Evolutionary conservation across 2,797 vertebrate species (phyloP).

Genomic region (Poeciliopsis gracilis): DNA sequence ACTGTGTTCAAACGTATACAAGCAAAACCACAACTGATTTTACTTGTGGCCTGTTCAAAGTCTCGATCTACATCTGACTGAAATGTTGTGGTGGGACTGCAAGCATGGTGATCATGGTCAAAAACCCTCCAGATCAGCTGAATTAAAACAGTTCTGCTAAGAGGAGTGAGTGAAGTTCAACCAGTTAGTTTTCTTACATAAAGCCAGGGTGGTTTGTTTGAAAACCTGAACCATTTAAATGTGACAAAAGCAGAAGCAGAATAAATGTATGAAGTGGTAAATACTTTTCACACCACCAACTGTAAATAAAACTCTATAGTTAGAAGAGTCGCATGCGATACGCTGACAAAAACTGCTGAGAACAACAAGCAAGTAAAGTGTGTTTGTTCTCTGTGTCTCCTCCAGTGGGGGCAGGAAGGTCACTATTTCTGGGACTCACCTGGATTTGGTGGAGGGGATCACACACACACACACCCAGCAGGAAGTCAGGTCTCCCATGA

Average conservation of each 20-base stretch:
- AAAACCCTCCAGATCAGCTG: background rate
- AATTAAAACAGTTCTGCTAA: background rate
- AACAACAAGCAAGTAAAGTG: background rate
- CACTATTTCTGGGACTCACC: slow-evolving; percentile 78
- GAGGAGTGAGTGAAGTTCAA: background rate
- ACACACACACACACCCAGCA: slow-evolving; percentile 26
- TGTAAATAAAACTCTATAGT: no score
- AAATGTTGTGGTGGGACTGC: background rate
- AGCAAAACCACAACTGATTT: background rate
- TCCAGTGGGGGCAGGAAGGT: slow-evolving; percentile 86
- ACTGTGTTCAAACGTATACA: background rate
- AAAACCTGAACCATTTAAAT: background rate
- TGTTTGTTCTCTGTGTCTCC: slow-evolving; percentile 27
- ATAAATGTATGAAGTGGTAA: background rate
- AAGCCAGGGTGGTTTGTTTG: background rate
- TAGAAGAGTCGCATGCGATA: background rate
- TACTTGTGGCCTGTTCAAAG: background rate
- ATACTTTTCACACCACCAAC: no score
- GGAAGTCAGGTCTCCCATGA: background rate
- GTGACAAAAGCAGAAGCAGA: background rate
- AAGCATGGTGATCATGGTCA: background rate
- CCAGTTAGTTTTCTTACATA: background rate
- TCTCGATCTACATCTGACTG: background rate
- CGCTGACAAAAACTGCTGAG: background rate
- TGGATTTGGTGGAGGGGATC: slow-evolving; percentile 85